Base-by-base conservation (phyloP, 2,797 vertebrate species). In the Helicolenus hilgendorfi region DNA sequence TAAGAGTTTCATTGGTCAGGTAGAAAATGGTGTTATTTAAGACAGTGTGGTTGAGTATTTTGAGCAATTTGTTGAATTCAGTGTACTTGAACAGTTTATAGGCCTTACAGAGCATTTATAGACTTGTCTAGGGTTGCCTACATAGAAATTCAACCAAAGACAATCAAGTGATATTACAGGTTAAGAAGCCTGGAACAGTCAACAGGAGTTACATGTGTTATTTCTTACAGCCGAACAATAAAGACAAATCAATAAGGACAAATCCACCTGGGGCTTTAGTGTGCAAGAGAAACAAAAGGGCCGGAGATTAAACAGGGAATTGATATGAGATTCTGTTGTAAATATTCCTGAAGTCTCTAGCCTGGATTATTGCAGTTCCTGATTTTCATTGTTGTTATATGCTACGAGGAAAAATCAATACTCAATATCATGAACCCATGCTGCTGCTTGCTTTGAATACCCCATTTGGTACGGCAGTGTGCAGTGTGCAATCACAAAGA, bases 101-200 rank as follows among this genome's bases (percentile, higher is more conserved):
- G 81, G 93, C 93, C 92, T 95, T 94, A 91, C n/a, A 63, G 64
- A 81, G 67, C 53, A 73, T 89, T 59, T 86, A 71, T 77, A 77
- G 60, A 92, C 77, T 92, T 83, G 81, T 92, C 77, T 85, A 58
- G 59, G 89, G 74, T 92, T 90, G 79, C 89, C 83, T 85, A 70
- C 59, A 82, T 38, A 88, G 58, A 83, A 72, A 79, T 80, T 89
- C 84, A 92, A 94, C 94, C 95, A 96, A 94, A 96, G 94, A 95
- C 92, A 91, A 94, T 87, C 80, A 82, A 35, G 56, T 73, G n/a
- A 85, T 83, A 81, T 70, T 56, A 81, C 62, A 70, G 72, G 11
- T 53, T 60, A 49, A 15, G 36, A 84, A 72, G 58, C 69, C 58
- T 55, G 26, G 60, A 80, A 77, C 33, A 45, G 74, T 29, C 26